Evolutionary conservation across 2,797 vertebrate genomes (phyloP).

Genomic region (Lepilemur septentrionalis): DNA sequence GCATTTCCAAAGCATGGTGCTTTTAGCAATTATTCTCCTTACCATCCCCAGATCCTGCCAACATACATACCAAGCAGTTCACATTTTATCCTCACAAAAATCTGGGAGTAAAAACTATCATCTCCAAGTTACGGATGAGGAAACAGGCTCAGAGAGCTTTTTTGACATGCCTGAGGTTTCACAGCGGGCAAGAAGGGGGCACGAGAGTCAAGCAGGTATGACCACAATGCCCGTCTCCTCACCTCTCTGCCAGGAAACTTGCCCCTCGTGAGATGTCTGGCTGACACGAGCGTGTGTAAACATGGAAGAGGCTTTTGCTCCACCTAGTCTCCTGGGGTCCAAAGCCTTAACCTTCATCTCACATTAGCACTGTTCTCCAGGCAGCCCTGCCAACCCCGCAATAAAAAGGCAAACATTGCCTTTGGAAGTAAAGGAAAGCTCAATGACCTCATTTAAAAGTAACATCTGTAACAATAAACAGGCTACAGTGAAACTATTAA

Average conservation of each 20-base stretch:
- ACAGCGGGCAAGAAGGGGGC: background rate
- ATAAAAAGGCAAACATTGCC: conserved; percentile 48
- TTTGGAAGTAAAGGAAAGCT: conserved; percentile 48
- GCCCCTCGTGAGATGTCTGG: background rate
- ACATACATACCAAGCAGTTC: background rate
- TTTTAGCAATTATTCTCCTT: background rate
- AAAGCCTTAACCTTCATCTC: conserved; percentile 31
- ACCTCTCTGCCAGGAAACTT: background rate
- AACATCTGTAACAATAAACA: conserved; percentile 76
- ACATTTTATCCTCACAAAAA: background rate
- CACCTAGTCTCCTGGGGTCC: background rate
- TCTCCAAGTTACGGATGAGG: background rate
- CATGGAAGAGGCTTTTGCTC: background rate
- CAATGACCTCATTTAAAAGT: conserved; percentile 65
- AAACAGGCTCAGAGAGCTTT: background rate
- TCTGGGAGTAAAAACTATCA: background rate
- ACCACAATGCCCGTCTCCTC: background rate
- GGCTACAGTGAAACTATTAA: conserved; percentile 57
- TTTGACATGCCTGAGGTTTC: background rate
- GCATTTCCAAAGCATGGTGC: background rate
- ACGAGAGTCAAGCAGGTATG: background rate
- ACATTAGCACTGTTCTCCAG: background rate
- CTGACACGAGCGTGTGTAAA: background rate
- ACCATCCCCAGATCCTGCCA: background rate
- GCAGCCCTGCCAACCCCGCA: background rate